Base-by-base conservation (phyloP, 2,888 invertebrate species). In the Oeneis ivallda region DNA sequence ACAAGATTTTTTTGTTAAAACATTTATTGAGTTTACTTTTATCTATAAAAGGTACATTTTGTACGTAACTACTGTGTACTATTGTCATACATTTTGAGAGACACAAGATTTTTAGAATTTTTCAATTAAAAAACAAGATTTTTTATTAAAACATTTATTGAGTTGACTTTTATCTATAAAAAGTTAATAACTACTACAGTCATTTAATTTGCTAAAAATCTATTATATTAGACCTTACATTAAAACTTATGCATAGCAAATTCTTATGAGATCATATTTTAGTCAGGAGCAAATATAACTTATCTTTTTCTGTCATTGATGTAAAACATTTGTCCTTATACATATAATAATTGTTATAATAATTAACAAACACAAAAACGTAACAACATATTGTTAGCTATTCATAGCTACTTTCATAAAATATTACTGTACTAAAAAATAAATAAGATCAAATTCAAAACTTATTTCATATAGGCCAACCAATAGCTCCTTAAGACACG, bases 191-290 rank as follows among this genome's bases (percentile, higher is more conserved):
- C 37, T 56, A 37, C 41, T 56, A 41, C 54, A 54, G 37, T 54
- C 15, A 54, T 37, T 54, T 19, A 53, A 15, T 34, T 34, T 53
- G 13, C 41, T 41, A 56, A 10, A 37, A 39, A 41, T 37, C 17
- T 11, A 11, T 11, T 13, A 19, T 13, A 26, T 26, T 26, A 26
- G 26, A 26, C 26, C 19, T 26, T 50, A 49, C 3, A 50, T 11
- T 50, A 50, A 1, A 2, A 43, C 41, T 13, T 43, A 50, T 19
- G 8, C 19, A 13, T 41, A 54, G 39, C 54, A 56, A 7, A 54
- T 41, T 19, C 56, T 41, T 41, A 53, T 17, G 56, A 56, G 56
- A 56, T 56, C 56, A 41, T 56, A 26, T 50, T 49, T 15, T 45
- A 54, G 17, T 37, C 37, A 10, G 19, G 56, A 56, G 56, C 56